These are phyloP conservation scores for Tupaia chinensis DNA, from an alignment of 2,113 vertebrate species.

Conservation along the genomic window DNA sequence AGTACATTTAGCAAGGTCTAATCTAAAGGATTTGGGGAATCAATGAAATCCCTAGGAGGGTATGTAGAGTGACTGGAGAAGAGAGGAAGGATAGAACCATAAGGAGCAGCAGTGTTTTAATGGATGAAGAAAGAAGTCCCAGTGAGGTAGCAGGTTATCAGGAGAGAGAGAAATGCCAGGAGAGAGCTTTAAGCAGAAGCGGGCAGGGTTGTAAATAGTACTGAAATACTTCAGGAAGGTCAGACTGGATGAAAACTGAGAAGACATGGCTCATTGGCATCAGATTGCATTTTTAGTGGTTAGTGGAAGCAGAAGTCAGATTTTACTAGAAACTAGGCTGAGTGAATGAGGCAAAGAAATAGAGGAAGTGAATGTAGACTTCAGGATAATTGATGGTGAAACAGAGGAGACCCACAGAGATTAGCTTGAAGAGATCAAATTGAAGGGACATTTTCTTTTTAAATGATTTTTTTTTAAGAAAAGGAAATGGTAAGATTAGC, in stretches of 20 bases:
- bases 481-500: constrained; percentile 30
- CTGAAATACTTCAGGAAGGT: background rate
- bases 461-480: background rate
- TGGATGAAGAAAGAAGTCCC: background rate
- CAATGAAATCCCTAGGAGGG: background rate
- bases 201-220: background rate
- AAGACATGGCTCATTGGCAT: background rate
- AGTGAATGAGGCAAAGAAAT: constrained; percentile 14
- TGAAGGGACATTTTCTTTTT: constrained; percentile 30
- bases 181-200: constrained; percentile 49
- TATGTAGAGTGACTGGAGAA: constrained; percentile 29
- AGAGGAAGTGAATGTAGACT: background rate
- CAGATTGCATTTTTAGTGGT: constrained; percentile 17
- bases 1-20: background rate
- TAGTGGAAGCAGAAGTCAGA: constrained; percentile 17
- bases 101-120: background rate
- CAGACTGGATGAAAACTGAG: background rate
- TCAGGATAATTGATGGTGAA: constrained; percentile 32
- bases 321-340: constrained; percentile 45
- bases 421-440: constrained; percentile 30
- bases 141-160: background rate
- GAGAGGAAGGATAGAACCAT: background rate
- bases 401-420: constrained; percentile 12
- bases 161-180: background rate
- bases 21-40: background rate